Conservation (phyloP, 2,797 vertebrate genomes). For the Chloroceryle amazona region DNA sequence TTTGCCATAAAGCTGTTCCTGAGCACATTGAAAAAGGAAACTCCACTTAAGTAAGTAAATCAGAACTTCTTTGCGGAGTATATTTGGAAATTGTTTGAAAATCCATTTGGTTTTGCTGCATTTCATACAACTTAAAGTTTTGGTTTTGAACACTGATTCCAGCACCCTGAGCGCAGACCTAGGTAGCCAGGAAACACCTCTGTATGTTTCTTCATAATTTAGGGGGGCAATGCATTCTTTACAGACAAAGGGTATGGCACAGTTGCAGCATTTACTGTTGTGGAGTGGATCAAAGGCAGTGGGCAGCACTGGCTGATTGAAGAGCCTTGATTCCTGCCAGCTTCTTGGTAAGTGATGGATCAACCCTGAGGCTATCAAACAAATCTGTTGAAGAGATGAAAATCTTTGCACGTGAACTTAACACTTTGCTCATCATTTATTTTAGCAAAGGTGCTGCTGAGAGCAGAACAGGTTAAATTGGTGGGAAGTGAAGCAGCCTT, state of each 20-base stretch:
- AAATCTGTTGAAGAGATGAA: background rate
- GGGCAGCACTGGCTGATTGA: background rate
- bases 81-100: background rate
- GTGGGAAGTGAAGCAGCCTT: background rate
- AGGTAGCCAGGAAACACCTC: background rate
- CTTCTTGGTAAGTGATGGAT: background rate
- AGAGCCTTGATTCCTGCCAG: background rate
- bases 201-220: background rate
- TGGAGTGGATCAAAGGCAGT: background rate
- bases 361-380: background rate
- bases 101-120: background rate
- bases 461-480: background rate
- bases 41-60: background rate
- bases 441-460: background rate
- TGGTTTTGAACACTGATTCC: background rate
- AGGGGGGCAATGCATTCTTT: fast-evolving
- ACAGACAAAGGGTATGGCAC: background rate
- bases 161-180: background rate
- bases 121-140: background rate
- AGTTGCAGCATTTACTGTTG: background rate
- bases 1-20: background rate
- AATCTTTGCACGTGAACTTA: background rate
- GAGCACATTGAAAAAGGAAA: background rate
- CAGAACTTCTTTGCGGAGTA: background rate
- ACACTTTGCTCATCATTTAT: background rate